Evolutionary conservation across 2,113 vertebrate genomes (phyloP).

Genomic region (chimpanzee (Pan troglodytes)): NHGRI_mPanTro3-v2.1_pri NC_072404.2:147871501-147872000

Average conservation of each 20-base stretch:
- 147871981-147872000: background rate
- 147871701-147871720: background rate
- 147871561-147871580: background rate
- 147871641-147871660: background rate
- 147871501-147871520: background rate
- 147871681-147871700: background rate
- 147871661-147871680: background rate
- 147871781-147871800: background rate
- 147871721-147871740: background rate
- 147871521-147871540: background rate
- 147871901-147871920: background rate
- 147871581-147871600: background rate
- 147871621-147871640: background rate
- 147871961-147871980: background rate
- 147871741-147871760: background rate
- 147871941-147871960: fast-evolving
- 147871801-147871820: background rate
- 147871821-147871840: background rate
- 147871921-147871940: too few relatives aligned
- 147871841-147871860: background rate
- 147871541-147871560: background rate
- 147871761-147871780: background rate
- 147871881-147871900: background rate
- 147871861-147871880: background rate
- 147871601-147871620: background rate